Conservation (phyloP, 2,888 invertebrate species). For the Drosophila ustulata region DNA sequence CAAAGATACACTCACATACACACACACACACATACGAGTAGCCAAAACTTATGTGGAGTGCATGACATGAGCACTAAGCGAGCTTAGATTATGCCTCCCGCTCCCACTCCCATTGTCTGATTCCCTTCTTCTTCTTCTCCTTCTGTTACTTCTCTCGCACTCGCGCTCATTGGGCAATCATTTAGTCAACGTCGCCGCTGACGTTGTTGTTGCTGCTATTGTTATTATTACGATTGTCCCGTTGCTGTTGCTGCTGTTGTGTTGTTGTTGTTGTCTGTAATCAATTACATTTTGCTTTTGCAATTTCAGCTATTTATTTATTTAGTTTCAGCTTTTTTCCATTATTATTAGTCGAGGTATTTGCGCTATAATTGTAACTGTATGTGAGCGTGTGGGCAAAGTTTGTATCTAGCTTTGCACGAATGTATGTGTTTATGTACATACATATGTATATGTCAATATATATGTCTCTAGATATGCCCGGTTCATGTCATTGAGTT, state of each 20-base stretch:
- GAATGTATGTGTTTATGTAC: constrained; percentile 13
- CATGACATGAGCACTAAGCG: constrained; percentile 73
- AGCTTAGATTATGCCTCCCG: constrained; percentile 59
- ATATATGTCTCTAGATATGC: constrained; percentile 25
- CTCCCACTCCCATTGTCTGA: constrained; percentile 10
- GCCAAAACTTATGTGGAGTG: constrained; percentile 71
- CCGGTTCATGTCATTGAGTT: constrained; percentile 63
- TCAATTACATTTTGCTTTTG: constrained; percentile 81
- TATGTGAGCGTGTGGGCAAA: constrained; percentile 38
- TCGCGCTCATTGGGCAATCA: constrained; percentile 79
- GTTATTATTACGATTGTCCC: constrained; percentile 12
- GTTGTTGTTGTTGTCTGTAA: constrained; percentile 60
- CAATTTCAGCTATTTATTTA: constrained; percentile 81
- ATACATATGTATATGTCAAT: constrained; percentile 10
- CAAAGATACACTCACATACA: constrained; percentile 15
- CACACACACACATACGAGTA: constrained; percentile 21
- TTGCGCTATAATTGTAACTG: constrained; percentile 33
- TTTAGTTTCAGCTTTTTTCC: constrained; percentile 77
- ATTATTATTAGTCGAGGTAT: constrained; percentile 74
- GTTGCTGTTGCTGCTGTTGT: background rate
- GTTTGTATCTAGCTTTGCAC: constrained; percentile 69
- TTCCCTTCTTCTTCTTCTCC: background rate
- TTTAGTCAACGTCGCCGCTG: constrained; percentile 55
- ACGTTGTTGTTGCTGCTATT: constrained; percentile 33
- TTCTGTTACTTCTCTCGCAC: constrained; percentile 46